Evolutionary conservation across 2,888 invertebrate species (phyloP).

Genomic region (Mantis religiosa): DNA sequence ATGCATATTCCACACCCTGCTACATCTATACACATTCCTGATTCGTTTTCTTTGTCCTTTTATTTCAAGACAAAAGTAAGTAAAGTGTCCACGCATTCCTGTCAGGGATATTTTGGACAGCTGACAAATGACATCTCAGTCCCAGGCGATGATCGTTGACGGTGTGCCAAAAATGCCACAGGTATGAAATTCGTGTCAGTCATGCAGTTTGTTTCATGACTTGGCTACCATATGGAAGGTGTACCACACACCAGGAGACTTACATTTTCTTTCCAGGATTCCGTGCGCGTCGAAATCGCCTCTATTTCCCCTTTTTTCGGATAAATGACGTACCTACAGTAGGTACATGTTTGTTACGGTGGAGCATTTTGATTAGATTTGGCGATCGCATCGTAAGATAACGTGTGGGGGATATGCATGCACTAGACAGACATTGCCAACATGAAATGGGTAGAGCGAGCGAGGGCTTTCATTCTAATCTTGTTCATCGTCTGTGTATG

Average conservation of each 20-base stretch:
- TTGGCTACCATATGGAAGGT: neutral
- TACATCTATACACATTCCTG: too few species aligned
- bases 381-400: neutral
- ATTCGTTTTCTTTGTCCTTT: too few species aligned
- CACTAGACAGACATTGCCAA: neutral
- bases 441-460: neutral
- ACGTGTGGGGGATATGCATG: neutral
- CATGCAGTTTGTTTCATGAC: neutral
- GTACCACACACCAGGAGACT: neutral
- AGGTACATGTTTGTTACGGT: neutral
- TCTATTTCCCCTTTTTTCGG: neutral
- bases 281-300: neutral
- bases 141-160: neutral
- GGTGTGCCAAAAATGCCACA: neutral
- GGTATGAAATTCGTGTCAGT: neutral
- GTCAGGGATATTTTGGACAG: neutral
- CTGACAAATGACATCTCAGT: neutral
- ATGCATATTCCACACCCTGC: too few species aligned
- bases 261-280: neutral
- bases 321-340: neutral
- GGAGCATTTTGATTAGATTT: neutral
- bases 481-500: neutral
- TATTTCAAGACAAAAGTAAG: too few species aligned
- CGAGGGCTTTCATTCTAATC: constrained; percentile 7
- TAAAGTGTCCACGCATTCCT: neutral